Evolutionary conservation across 2,797 vertebrate species (phyloP).

Genomic region (Pampus argenteus): DNA sequence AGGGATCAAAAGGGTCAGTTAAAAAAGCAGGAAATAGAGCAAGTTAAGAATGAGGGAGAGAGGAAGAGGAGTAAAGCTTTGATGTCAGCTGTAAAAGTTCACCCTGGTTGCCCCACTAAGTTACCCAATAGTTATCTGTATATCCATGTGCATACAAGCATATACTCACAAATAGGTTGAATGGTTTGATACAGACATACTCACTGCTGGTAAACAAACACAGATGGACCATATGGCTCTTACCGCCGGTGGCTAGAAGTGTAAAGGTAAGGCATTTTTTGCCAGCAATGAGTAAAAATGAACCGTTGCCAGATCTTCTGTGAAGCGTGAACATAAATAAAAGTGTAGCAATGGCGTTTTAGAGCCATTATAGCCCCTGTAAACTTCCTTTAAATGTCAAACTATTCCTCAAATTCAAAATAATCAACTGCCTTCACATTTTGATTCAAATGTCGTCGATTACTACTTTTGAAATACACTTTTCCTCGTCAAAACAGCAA

Average conservation of each 20-base stretch:
- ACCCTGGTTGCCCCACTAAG: conserved; percentile 21
- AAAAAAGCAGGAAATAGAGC: conserved; percentile 47
- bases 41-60: conserved; percentile 27
- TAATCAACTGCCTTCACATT: neutral
- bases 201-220: conserved; percentile 8
- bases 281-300: neutral
- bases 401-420: too few species aligned
- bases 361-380: neutral
- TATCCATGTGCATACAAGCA: neutral
- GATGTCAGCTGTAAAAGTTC: conserved; percentile 71
- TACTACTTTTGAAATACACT: neutral
- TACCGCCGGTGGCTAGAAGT: neutral
- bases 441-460: neutral
- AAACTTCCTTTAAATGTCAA: too few species aligned
- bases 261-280: conserved; percentile 22
- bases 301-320: neutral
- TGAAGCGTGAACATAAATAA: neutral
- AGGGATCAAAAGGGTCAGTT: conserved; percentile 38
- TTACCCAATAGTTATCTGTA: conserved; percentile 19
- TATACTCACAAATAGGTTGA: too few species aligned
- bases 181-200: neutral
- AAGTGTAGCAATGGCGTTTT: neutral
- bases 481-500: neutral
- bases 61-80: conserved; percentile 68
- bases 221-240: conserved; percentile 17